These are phyloP conservation scores for Isichthys henryi DNA, from an alignment of 2,113 vertebrate species.

Conservation along the genomic window DNA sequence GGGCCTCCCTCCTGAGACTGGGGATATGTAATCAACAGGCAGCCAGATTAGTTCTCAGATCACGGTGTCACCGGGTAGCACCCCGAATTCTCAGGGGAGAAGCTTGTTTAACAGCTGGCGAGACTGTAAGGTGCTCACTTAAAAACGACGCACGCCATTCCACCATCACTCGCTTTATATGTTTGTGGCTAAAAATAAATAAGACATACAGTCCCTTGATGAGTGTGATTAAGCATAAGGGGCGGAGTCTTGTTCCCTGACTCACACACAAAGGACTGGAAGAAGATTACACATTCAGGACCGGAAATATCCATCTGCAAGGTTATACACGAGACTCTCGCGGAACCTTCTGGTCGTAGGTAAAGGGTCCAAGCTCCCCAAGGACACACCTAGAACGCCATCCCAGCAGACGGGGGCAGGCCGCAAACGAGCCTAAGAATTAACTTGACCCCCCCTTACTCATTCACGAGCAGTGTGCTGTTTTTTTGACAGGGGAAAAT, in stretches of 20 bases:
- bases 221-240: neutral
- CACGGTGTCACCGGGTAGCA: conserved; percentile 34
- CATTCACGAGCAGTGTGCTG: conserved; percentile 55
- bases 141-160: neutral
- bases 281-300: neutral
- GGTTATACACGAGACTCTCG: neutral
- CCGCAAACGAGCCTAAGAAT: conserved; percentile 70
- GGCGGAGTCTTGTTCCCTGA: neutral
- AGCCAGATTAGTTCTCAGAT: conserved; percentile 33
- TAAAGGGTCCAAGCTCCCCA: neutral
- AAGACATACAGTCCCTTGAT: neutral
- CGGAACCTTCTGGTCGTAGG: neutral
- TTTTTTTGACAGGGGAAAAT: conserved; percentile 68
- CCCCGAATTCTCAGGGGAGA: neutral
- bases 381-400: conserved; percentile 30
- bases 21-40: conserved; percentile 41
- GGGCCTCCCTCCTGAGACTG: conserved; percentile 38
- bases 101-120: neutral
- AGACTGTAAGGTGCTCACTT: neutral
- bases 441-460: conserved; percentile 50
- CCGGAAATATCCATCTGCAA: neutral
- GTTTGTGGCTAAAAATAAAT: neutral
- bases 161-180: neutral
- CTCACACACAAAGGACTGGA: neutral
- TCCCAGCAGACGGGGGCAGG: conserved; percentile 55